Evolutionary conservation across 1,140 invertebrate species (phyloP).

Genomic region (Hylaeus volcanicus): DNA sequence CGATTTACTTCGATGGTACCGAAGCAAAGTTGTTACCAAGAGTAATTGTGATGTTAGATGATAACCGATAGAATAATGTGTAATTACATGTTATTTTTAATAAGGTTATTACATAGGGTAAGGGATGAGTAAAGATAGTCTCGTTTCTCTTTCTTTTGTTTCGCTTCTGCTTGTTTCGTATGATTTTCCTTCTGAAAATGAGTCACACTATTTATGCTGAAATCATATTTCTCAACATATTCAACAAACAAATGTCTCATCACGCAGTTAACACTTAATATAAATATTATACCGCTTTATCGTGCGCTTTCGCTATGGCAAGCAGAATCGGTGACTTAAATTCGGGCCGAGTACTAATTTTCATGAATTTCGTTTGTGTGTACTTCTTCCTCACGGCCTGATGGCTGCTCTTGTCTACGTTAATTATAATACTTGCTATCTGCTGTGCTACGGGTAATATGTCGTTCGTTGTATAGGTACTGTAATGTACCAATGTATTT

Average conservation of each 20-base stretch:
- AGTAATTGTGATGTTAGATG: constrained; percentile 1
- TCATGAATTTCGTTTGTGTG: constrained; percentile 81
- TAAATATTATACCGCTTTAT: constrained; percentile 6
- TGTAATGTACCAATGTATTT: constrained; percentile 83
- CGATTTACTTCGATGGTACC: constrained; percentile 15
- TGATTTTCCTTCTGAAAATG: not conserved
- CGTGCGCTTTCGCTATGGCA: constrained; percentile 62
- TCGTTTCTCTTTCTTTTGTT: constrained; percentile 1
- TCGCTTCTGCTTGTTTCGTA: not conserved
- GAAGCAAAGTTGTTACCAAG: constrained; percentile 3
- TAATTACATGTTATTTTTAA: not conserved
- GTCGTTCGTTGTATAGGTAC: constrained; percentile 82
- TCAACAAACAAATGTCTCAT: constrained; percentile 7
- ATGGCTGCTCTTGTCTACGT: constrained; percentile 82
- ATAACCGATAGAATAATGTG: not conserved
- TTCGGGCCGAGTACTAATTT: constrained; percentile 83
- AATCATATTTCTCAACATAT: constrained; percentile 24
- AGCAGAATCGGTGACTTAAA: constrained; percentile 78
- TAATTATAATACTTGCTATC: constrained; percentile 82
- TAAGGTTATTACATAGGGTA: not conserved
- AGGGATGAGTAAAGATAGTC: constrained; percentile 20
- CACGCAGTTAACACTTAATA: not conserved
- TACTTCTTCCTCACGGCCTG: constrained; percentile 85
- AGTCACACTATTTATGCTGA: not conserved
- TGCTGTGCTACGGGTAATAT: constrained; percentile 83